A percentile compares a stretch with the other conserved stretches of the same genome.
Evolutionary conservation across 2,888 invertebrate genomes (phyloP).

Genomic region (Sesia apiformis): DNA sequence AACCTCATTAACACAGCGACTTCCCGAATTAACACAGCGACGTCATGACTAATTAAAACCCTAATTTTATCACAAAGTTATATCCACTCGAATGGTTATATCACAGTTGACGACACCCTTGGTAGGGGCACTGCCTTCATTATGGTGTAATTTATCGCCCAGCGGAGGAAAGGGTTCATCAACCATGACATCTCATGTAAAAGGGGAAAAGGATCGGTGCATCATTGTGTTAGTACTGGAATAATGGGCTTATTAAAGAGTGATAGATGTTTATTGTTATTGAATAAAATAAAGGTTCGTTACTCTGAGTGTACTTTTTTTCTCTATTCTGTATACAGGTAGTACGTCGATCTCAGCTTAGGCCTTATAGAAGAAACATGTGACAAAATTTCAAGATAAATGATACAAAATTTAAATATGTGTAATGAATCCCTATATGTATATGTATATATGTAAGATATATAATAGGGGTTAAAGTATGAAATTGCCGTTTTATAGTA

Average conservation of each 20-base stretch:
- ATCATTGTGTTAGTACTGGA: not conserved
- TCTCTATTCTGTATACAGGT: not conserved
- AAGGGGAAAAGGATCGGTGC: constrained; percentile 1
- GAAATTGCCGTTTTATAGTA: too few relatives aligned
- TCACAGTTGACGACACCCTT: constrained; percentile 3
- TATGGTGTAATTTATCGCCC: constrained; percentile 36
- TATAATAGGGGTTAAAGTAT: too few relatives aligned
- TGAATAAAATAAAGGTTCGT: not conserved
- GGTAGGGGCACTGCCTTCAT: constrained; percentile 28
- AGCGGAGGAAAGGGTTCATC: constrained; percentile 30
- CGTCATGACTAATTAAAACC: too few relatives aligned
- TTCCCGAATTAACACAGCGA: too few relatives aligned
- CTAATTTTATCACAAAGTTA: not conserved
- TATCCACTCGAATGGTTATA: not conserved
- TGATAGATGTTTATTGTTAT: not conserved
- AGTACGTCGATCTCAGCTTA: too few relatives aligned
- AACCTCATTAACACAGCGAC: too few relatives aligned
- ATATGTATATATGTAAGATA: too few relatives aligned
- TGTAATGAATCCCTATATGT: too few relatives aligned
- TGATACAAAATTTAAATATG: too few relatives aligned
- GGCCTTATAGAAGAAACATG: too few relatives aligned
- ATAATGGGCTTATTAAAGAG: not conserved
- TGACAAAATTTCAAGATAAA: too few relatives aligned
- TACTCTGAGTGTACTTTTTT: not conserved
- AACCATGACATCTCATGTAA: constrained; percentile 13